A percentile compares a stretch with the other conserved stretches of the same genome.
Conservation (phyloP, 2,888 invertebrate species). For the Tetragonula carbonaria region DNA sequence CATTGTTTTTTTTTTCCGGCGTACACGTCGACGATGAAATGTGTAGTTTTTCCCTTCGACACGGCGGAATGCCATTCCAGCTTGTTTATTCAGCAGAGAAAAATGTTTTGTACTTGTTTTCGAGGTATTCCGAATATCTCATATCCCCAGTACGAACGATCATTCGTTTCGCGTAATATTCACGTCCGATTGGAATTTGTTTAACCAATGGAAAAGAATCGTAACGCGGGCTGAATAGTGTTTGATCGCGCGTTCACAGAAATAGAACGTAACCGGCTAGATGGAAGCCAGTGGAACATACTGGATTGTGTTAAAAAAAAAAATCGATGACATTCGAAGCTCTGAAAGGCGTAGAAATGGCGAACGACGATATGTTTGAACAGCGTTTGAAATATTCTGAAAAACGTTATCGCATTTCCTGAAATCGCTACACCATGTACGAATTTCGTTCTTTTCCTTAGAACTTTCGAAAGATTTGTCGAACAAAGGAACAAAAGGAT, state of each 20-base stretch:
- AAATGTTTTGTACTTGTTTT: not conserved
- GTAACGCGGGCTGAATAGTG: not conserved
- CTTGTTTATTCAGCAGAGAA: not conserved
- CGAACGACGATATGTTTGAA: not conserved
- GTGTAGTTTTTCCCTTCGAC: not conserved
- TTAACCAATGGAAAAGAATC: slow-evolving; percentile 37
- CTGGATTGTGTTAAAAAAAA: not conserved
- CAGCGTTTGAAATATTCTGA: not conserved
- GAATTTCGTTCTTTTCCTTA: too few species aligned
- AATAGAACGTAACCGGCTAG: not conserved
- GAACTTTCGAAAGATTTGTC: not conserved
- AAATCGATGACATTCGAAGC: not conserved
- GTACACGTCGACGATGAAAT: not conserved
- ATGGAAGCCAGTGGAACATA: not conserved
- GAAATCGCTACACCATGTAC: not conserved
- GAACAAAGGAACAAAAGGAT: not conserved
- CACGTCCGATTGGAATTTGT: not conserved
- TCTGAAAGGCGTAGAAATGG: not conserved
- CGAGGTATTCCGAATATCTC: not conserved
- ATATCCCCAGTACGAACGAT: not conserved
- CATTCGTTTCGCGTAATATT: not conserved
- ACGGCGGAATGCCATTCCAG: not conserved
- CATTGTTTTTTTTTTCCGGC: not conserved
- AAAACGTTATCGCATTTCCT: not conserved
- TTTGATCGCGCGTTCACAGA: not conserved